These are phyloP conservation scores for Sebastes steindachneri DNA, from an alignment of 2,797 vertebrate species.

Conservation along the genomic window DNA sequence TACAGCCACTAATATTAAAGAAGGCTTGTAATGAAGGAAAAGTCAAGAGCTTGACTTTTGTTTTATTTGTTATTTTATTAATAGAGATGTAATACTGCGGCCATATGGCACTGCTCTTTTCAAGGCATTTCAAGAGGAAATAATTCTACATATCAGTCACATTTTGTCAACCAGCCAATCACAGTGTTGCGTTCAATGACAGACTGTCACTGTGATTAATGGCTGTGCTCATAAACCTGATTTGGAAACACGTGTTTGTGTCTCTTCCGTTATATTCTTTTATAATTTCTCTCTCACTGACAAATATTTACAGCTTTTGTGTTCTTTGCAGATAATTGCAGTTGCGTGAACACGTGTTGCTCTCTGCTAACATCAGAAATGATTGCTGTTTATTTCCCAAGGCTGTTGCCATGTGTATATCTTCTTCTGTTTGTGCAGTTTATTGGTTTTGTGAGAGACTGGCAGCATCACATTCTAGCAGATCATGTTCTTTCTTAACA, in stretches of 20 bases:
- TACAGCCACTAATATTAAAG: not conserved
- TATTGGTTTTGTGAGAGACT: constrained; percentile 36
- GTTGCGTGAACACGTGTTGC: not conserved
- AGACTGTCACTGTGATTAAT: constrained; percentile 3
- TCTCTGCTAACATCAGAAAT: constrained; percentile 31
- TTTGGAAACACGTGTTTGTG: not conserved
- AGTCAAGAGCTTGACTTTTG: not conserved
- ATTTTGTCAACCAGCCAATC: not conserved
- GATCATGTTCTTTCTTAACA: constrained; percentile 16
- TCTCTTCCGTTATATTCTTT: not conserved
- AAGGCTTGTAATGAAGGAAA: not conserved
- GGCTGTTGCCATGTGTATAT: constrained; percentile 11
- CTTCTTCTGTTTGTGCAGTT: constrained; percentile 33
- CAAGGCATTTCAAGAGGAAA: not conserved
- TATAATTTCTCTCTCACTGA: not conserved
- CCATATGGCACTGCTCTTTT: not conserved
- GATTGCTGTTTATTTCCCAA: constrained; percentile 27
- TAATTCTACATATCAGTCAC: not conserved
- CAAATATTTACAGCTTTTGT: constrained; percentile 28
- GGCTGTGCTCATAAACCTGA: not conserved
- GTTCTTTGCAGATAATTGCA: not conserved
- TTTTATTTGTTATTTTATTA: not conserved
- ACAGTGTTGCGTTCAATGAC: not conserved
- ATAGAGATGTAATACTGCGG: not conserved
- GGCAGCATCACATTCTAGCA: not conserved